Evolutionary conservation across 2,888 invertebrate genomes (phyloP), one percentile per base, ranked within the genome.

Genomic region (Drepanosiphum platanoidis): DNA sequence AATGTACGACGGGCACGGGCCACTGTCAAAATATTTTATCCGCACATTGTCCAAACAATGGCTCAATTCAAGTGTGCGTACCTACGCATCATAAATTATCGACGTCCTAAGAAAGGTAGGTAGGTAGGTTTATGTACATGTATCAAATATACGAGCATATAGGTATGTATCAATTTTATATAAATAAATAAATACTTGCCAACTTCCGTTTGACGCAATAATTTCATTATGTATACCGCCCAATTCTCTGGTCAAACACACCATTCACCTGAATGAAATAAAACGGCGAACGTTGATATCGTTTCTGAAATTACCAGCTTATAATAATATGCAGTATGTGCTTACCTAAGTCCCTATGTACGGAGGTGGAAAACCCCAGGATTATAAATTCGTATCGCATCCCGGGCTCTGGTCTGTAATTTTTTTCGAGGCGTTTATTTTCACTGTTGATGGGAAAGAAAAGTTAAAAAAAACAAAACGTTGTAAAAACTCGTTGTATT

Each of bases 1-100:
- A 52, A 42, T 22, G 9, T 4, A 22, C 4, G 18, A 30, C 58
- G 61, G 83, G 83, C 83, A 83, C 83, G 83, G 83, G 83, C 74
- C 75, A 83, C 83, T 46, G 72, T 75, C 83, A 75, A 83, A 83
- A 83, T 83, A 83, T 75, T 83, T 75, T 66, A 75, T 82, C 58
- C 58, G 32, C 42, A 4, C 61, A 32, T 18, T 1, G 9, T 75
- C 22, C 27, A 8, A 66, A 83, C 75, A 75, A 83, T 75, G 36
- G 66, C 68, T 22, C 22, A 52, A 52, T 46, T 22, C 27, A 22
- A 72, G 34, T 71, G 52, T 30, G 13, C 46, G n/a, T 58, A 58
- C 5, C 3, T 81, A 70, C 68, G 58, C 61, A 15, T 42, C 61
- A 72, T 58, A 61, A 72, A 72, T 82, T 58, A 72, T 82, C 72